Evolutionary conservation across 2,113 vertebrate species (phyloP), one percentile per base, ranked within the genome.

Genomic region (Sebastes fasciatus): DNA sequence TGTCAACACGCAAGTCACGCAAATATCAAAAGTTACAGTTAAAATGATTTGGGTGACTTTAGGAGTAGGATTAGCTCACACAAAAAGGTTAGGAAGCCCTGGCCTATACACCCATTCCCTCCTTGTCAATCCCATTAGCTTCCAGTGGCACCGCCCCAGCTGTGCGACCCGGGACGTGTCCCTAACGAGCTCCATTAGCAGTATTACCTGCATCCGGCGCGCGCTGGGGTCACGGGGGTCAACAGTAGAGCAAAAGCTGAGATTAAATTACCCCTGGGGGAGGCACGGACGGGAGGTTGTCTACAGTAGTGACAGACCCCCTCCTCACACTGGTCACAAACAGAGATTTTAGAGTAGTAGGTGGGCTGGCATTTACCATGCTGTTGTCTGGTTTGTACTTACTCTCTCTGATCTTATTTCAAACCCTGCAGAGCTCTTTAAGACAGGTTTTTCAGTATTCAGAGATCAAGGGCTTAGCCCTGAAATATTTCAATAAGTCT

Each of bases 231-330:
- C 88, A 93, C 48, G 3, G 87, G 34, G 93, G 92, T 94, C 93
- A 94, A 86, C 86, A 65, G 80, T 54, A 91, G 89, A 92, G 83
- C 89, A 85, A 93, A 86, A 45, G 46, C 69, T 75, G 75, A 91
- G 93, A 96, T 96, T 95, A 93, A 95, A 96, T 95, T 92, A 95
- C 91, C 74, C 89, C 86, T 69, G 64, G 79, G 93, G 87, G 90
- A 88, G 63, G 49, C 62, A 26, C 1, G 61, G 83, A 49, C 51
- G 77, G 68, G 80, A 69, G 84, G 74, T 16, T 57, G 80, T 85
- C 85, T 72, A 77, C 74, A 81, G 71, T 68, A 79, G 71, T 51
- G 55, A 73, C 64, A n/a, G 54, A 13, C 62, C 73, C 78, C 49
- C 42, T n/a, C n/a, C 70, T 42, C 19, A 8, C 10, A 46, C 10